phyloP scores from a whole-genome alignment of 2,797 vertebrate genomes.

The Brachyalestes nurse region DNA sequence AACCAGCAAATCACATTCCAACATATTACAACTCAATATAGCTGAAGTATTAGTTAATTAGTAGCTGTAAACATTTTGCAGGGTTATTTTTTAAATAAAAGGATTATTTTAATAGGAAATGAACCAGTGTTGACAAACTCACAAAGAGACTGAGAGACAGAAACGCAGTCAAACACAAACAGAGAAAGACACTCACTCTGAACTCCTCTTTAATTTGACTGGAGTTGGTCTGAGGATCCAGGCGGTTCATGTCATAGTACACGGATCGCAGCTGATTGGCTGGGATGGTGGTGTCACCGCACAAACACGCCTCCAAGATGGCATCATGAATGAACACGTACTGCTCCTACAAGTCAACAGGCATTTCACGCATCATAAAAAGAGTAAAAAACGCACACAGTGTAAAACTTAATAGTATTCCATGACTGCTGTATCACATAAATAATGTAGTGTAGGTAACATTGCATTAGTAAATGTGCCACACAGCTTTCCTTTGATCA shows the following conservation, averaged over 20 bases:
- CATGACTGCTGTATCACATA: background rate
- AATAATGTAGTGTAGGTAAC: background rate
- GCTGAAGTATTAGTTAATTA: too few species aligned
- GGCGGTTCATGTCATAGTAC: constrained; percentile 96
- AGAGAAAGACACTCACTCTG: constrained; percentile 81
- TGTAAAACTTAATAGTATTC: background rate
- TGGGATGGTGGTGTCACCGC: constrained; percentile 91
- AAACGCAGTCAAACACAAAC: constrained; percentile 12
- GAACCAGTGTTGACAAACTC: background rate
- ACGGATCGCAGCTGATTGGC: constrained; percentile 93
- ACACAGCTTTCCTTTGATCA: background rate
- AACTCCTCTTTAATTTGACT: constrained; percentile 98
- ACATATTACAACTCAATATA: too few species aligned
- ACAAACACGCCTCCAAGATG: constrained; percentile 97
- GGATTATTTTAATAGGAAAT: background rate
- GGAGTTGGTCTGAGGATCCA: constrained; percentile 97
- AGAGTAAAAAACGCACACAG: background rate
- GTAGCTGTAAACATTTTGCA: too few species aligned
- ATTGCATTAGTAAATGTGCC: background rate
- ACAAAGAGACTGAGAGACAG: background rate
- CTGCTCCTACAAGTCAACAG: constrained; percentile 83
- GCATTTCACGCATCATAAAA: background rate
- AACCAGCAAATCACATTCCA: too few species aligned
- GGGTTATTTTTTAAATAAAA: background rate
- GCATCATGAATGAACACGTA: constrained; percentile 98